Evolutionary conservation across 2,797 vertebrate species (phyloP).

Genomic region (Syndactyla subalaris): DNA sequence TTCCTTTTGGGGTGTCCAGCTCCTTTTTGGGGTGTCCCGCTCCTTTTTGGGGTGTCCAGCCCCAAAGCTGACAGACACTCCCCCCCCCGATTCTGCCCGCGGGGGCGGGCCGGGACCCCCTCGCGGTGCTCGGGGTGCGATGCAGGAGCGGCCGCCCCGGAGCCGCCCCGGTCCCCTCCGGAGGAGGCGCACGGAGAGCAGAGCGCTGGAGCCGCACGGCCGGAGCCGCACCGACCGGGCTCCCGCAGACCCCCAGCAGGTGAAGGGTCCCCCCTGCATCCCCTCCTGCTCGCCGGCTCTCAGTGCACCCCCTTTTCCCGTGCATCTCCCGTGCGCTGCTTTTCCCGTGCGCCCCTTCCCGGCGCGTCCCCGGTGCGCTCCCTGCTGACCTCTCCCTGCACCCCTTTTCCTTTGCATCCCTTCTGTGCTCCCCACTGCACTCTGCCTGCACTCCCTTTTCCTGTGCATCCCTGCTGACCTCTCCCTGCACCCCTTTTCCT

Average conservation of each 20-base stretch:
- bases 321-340: background rate
- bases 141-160: background rate
- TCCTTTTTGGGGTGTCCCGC: background rate
- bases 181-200: no score
- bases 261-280: background rate
- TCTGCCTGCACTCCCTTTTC: background rate
- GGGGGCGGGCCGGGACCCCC: background rate
- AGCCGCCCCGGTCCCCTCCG: background rate
- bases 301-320: background rate
- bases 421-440: background rate
- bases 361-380: background rate
- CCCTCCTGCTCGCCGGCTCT: background rate
- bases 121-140: background rate
- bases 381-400: background rate
- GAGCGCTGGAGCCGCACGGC: background rate
- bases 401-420: background rate
- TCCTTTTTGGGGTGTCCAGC: no score
- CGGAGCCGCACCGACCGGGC: background rate
- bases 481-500: background rate
- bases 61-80: background rate
- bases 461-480: background rate
- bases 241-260: background rate
- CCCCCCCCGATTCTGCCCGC: no score
- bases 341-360: background rate
- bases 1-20: no score